Percentiles rank a stretch among this genome's conserved stretches.
phyloP scores from a whole-genome alignment of 2,797 vertebrate species.

The Sebastes iracundus region DNA sequence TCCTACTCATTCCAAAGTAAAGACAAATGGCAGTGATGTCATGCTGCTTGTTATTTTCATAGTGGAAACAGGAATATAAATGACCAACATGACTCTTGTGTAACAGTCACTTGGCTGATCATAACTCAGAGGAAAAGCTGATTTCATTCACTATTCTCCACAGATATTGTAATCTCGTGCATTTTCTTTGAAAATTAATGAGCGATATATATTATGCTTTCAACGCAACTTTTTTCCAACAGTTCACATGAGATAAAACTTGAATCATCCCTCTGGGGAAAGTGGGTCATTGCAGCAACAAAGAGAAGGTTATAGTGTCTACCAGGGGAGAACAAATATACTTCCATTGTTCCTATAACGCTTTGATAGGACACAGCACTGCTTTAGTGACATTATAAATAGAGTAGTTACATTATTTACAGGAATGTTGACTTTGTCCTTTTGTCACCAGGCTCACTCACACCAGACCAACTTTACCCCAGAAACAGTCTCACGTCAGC shows the following conservation, averaged over 20 bases:
- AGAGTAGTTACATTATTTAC: not conserved
- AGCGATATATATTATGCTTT: constrained; percentile 35
- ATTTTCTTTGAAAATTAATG: constrained; percentile 45
- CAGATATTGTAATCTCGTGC: constrained; percentile 9
- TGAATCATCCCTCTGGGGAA: constrained; percentile 47
- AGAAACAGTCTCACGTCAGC: constrained; percentile 11
- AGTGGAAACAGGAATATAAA: not conserved
- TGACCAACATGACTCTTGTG: not conserved
- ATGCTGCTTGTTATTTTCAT: constrained; percentile 28
- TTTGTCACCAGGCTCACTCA: not conserved
- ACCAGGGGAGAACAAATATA: constrained; percentile 7
- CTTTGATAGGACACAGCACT: not conserved
- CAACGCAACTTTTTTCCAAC: constrained; percentile 49
- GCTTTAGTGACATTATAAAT: not conserved
- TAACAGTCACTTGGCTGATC: not conserved
- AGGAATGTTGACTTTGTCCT: constrained; percentile 9
- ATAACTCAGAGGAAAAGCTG: constrained; percentile 1
- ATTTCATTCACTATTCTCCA: not conserved
- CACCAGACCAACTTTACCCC: not conserved
- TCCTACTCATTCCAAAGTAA: constrained; percentile 13
- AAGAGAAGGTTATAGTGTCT: constrained; percentile 14
- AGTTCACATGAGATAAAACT: constrained; percentile 44
- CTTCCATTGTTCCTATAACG: constrained; percentile 3
- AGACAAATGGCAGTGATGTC: constrained; percentile 37
- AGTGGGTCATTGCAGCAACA: constrained; percentile 25